Percentiles rank a stretch among this genome's conserved stretches.
Conservation (phyloP, 1,140 invertebrate genomes). For the Listronotus bonariensis region DNA sequence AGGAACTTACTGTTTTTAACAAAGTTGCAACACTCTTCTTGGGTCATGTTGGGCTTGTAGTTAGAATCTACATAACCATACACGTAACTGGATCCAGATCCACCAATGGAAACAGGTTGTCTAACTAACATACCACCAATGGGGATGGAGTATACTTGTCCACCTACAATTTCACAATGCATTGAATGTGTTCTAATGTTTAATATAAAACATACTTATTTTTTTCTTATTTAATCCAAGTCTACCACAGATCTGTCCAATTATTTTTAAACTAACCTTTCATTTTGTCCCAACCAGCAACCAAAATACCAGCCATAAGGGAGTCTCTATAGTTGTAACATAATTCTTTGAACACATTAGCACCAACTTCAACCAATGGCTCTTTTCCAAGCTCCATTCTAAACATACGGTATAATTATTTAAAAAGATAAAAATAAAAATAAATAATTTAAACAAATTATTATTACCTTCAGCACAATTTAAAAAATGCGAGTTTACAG, state of each 20-base stretch:
- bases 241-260: too few species aligned
- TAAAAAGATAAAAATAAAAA: too few species aligned
- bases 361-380: constrained; percentile 86
- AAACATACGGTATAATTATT: constrained; percentile 40
- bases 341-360: constrained; percentile 89
- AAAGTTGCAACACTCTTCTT: constrained; percentile 85
- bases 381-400: constrained; percentile 86
- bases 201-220: too few species aligned
- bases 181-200: neutral
- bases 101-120: constrained; percentile 86
- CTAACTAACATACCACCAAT: constrained; percentile 84
- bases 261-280: constrained; percentile 61
- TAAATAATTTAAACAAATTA: too few species aligned
- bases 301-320: constrained; percentile 87
- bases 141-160: constrained; percentile 64
- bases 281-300: constrained; percentile 91
- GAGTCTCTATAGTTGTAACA: constrained; percentile 97
- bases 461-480: too few species aligned
- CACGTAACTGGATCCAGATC: constrained; percentile 96
- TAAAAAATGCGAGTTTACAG: too few species aligned
- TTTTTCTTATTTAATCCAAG: too few species aligned
- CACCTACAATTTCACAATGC: constrained; percentile 51
- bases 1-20: constrained; percentile 73
- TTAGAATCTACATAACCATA: constrained; percentile 93
- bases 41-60: constrained; percentile 83